These are phyloP conservation scores for Acanthurus tractus DNA, from an alignment of 2,797 vertebrate genomes.

Conservation along the genomic window DNA sequence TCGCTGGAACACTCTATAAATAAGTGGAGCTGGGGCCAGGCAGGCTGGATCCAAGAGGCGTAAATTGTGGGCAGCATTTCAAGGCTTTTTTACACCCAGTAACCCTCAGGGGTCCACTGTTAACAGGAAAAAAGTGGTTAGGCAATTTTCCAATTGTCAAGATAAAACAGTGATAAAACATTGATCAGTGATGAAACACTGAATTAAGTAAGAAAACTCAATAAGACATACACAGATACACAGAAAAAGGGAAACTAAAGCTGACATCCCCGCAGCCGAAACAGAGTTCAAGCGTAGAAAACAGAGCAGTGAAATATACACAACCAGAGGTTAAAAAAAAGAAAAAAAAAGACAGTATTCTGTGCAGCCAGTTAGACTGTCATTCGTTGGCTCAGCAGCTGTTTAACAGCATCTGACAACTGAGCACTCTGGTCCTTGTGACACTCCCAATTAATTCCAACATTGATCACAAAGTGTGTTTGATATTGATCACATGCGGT, in stretches of 20 bases:
- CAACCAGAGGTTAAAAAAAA: constrained; percentile 19
- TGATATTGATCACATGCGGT: constrained; percentile 60
- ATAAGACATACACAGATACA: constrained; percentile 38
- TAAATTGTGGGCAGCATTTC: constrained; percentile 75
- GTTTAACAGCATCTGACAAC: constrained; percentile 59
- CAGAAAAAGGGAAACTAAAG: constrained; percentile 61
- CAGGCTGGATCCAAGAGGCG: constrained; percentile 65
- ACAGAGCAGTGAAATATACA: constrained; percentile 50
- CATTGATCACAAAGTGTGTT: constrained; percentile 69
- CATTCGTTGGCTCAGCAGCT: constrained; percentile 48
- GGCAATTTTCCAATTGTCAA: constrained; percentile 76
- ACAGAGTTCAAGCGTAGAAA: constrained; percentile 44
- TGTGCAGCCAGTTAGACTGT: constrained; percentile 36
- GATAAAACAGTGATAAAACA: constrained; percentile 79
- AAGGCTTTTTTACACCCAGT: constrained; percentile 61
- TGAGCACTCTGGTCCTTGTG: constrained; percentile 46
- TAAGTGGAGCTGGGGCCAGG: constrained; percentile 61
- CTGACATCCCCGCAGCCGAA: constrained; percentile 56
- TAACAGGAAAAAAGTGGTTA: constrained; percentile 60
- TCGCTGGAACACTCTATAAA: constrained; percentile 66
- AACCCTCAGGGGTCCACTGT: constrained; percentile 68
- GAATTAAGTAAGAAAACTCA: constrained; percentile 73
- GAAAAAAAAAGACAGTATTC: constrained; percentile 26
- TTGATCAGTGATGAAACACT: constrained; percentile 78
- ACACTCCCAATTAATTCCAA: constrained; percentile 59